These are phyloP conservation scores for Glaucopsyche alexis DNA, from an alignment of 2,888 invertebrate species.

Conservation along the genomic window DNA sequence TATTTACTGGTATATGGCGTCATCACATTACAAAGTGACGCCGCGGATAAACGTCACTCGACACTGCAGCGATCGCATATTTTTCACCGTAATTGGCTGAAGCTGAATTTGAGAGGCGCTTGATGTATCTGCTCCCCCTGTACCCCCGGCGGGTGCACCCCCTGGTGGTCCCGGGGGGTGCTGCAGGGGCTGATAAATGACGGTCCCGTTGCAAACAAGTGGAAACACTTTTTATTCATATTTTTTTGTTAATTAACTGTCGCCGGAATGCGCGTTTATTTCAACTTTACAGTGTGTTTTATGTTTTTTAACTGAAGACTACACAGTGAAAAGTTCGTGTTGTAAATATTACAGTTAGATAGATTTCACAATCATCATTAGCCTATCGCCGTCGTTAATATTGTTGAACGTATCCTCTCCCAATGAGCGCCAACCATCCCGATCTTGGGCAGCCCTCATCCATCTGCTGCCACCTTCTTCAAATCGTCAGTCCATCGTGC, in stretches of 20 bases:
- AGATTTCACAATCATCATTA: no score
- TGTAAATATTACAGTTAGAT: no score
- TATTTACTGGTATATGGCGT: neutral
- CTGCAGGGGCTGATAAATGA: slow-evolving; percentile 45
- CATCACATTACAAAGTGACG: neutral
- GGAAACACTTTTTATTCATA: slow-evolving; percentile 29
- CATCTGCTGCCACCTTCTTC: no score
- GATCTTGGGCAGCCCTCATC: no score
- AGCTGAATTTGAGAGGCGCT: slow-evolving; percentile 60
- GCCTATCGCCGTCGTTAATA: no score
- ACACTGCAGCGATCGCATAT: slow-evolving; percentile 50
- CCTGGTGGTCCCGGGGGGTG: neutral
- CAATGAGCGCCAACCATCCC: no score
- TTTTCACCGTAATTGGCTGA: slow-evolving; percentile 68
- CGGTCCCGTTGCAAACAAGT: slow-evolving; percentile 37
- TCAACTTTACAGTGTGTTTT: slow-evolving; percentile 8
- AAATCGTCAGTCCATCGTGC: no score
- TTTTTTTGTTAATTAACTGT: slow-evolving; percentile 26
- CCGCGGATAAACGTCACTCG: slow-evolving; percentile 31
- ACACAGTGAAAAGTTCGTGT: neutral
- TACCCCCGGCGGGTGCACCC: slow-evolving; percentile 32
- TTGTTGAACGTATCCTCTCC: no score
- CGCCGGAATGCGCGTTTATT: neutral
- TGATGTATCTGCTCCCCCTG: slow-evolving; percentile 44
- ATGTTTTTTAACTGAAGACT: neutral